A percentile compares a stretch with the other conserved stretches of the same genome.
Conservation (phyloP, 2,797 vertebrate genomes). For the Loriculus beryllinus region DNA sequence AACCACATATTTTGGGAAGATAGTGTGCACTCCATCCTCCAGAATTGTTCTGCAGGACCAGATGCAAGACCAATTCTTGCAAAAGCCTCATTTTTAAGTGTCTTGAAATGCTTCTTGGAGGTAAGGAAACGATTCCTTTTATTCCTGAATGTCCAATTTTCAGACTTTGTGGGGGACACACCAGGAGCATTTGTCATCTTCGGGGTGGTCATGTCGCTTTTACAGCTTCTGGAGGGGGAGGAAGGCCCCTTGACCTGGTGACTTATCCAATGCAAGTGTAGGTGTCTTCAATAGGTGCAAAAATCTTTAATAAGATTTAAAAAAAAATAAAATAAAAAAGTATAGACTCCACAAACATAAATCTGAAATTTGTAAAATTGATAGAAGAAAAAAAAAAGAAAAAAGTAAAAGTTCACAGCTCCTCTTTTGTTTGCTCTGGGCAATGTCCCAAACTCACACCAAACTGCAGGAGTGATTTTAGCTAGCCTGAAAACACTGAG, state of each 20-base stretch:
- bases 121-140: background rate
- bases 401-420: background rate
- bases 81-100: background rate
- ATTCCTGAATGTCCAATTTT: background rate
- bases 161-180: background rate
- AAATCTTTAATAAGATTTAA: background rate
- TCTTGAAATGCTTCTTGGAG: background rate
- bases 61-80: background rate
- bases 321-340: background rate
- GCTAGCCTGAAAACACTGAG: background rate
- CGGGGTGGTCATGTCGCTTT: background rate
- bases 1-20: background rate
- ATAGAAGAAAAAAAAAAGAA: background rate
- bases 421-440: conserved; percentile 48
- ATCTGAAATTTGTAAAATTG: too few relatives aligned
- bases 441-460: conserved; percentile 17
- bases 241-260: background rate
- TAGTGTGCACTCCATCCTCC: background rate
- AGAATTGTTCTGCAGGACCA: background rate
- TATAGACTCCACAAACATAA: background rate
- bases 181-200: background rate
- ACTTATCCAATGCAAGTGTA: background rate
- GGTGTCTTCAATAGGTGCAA: background rate
- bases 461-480: background rate
- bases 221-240: background rate